These are phyloP conservation scores for Halisarca cf. caerulea DNA, from an alignment of 37 sponge, comb jelly and placozoan species.

Conservation along the genomic window DNA sequence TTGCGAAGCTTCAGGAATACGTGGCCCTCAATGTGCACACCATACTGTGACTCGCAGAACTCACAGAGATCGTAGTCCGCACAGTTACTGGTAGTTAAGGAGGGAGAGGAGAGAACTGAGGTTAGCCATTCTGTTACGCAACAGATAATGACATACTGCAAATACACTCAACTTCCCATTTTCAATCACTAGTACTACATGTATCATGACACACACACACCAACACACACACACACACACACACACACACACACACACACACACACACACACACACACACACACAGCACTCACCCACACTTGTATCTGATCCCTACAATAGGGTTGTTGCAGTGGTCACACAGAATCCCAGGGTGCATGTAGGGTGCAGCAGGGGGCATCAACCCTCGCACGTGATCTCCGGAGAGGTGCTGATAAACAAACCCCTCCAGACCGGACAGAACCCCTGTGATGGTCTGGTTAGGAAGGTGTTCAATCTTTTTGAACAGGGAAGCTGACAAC, in stretches of 20 bases:
- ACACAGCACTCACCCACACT: constrained; percentile 79
- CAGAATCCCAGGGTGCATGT: constrained; percentile 48
- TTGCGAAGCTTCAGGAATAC: constrained; percentile 77
- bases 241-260: too few species aligned
- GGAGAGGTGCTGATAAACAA: background rate
- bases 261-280: too few species aligned
- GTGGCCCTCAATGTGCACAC: constrained; percentile 62
- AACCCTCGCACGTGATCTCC: background rate
- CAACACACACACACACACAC: too few species aligned
- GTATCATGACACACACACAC: too few species aligned
- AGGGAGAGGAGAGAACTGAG: constrained; percentile 6
- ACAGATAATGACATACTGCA: too few species aligned
- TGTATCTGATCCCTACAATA: constrained; percentile 75
- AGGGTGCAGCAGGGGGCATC: constrained; percentile 17
- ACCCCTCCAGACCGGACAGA: constrained; percentile 13
- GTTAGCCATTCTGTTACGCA: too few species aligned
- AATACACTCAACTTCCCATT: too few species aligned
- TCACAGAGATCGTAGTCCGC: constrained; percentile 88
- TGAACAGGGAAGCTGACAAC: constrained; percentile 15
- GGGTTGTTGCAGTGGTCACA: constrained; percentile 69
- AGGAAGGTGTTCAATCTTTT: constrained; percentile 13
- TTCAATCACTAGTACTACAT: background rate
- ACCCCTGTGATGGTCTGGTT: constrained; percentile 39
- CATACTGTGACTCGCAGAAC: constrained; percentile 57
- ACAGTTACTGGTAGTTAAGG: constrained; percentile 60